Base-by-base conservation (phyloP, 2,797 vertebrate species). In the Macroramphosus scolopax region DNA sequence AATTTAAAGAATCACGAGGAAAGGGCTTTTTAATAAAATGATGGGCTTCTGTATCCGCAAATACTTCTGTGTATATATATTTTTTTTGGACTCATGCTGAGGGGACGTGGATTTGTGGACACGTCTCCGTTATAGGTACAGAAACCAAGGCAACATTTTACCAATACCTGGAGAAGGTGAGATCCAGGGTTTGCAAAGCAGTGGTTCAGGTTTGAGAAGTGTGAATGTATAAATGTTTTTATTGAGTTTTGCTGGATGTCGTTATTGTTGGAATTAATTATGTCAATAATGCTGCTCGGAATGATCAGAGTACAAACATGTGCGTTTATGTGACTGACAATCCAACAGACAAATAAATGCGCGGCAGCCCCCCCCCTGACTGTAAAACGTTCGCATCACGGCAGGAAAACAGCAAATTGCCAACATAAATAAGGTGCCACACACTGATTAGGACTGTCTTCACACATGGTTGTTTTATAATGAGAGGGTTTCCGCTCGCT, bases 371-470 rank as follows among this genome's bases (percentile, higher is more conserved):
- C n/a, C n/a, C 26, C 41, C 68, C 60, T 76, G 77, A 84, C 82
- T 79, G 72, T 81, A 67, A 74, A 59, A 78, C 34, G 65, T 82
- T 76, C 62, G 65, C 69, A 76, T 85, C 82, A 66, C 57, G 53
- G 75, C 83, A 61, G 81, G 75, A 84, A 89, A 86, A 83, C 75
- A 63, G 81, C 82, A 87, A 89, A 88, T 88, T 89, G 82, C 78
- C 85, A 90, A 82, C 87, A 89, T 90, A 91, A 89, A 89, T 90
- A 88, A 89, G 75, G 79, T 87, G 86, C 81, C 82, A 82, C 63
- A 66, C 70, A 85, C 82, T 87, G 86, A 90, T 90, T 88, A 84
- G 84, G 80, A 81, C 77, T 82, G 83, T 72, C 84, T 89, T 87
- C 84, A 85, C 84, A 87, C 82, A 86, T 87, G 80, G 84, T 90